Percentiles rank a stretch among this genome's conserved stretches.
Conservation (phyloP, 2,797 vertebrate genomes). For the Parauchenoglanis punctatus region DNA sequence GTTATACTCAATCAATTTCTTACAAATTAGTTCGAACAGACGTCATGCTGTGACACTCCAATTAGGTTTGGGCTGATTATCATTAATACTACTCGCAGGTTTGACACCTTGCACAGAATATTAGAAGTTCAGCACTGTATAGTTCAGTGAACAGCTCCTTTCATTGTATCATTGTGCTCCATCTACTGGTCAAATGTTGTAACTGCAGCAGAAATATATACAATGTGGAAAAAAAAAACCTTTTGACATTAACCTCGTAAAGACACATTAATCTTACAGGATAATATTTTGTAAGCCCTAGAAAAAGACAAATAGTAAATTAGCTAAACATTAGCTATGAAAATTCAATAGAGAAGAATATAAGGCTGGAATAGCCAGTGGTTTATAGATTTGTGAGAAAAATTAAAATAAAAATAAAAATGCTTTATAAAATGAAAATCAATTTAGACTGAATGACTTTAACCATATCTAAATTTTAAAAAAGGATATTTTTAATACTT, state of each 20-base stretch:
- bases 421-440: background rate
- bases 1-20: background rate
- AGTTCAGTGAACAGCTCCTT: constrained; percentile 49
- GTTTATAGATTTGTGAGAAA: background rate
- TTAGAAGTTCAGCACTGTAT: constrained; percentile 41
- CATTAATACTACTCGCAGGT: background rate
- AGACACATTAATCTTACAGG: background rate
- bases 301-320: background rate
- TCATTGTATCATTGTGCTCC: constrained; percentile 60
- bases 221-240: background rate
- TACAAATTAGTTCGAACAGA: background rate
- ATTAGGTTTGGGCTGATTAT: background rate
- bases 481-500: background rate
- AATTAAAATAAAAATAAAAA: background rate
- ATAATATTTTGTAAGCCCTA: background rate
- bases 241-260: background rate
- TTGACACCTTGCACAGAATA: background rate
- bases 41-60: background rate
- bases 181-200: constrained; percentile 66
- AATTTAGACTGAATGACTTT: background rate
- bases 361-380: background rate
- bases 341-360: background rate
- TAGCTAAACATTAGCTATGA: background rate
- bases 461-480: background rate
- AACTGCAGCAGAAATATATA: constrained; percentile 7